Percentiles rank a stretch among this genome's conserved stretches.
phyloP scores from a whole-genome alignment of 1,140 invertebrate species.

The Sycobia sp. region DNA sequence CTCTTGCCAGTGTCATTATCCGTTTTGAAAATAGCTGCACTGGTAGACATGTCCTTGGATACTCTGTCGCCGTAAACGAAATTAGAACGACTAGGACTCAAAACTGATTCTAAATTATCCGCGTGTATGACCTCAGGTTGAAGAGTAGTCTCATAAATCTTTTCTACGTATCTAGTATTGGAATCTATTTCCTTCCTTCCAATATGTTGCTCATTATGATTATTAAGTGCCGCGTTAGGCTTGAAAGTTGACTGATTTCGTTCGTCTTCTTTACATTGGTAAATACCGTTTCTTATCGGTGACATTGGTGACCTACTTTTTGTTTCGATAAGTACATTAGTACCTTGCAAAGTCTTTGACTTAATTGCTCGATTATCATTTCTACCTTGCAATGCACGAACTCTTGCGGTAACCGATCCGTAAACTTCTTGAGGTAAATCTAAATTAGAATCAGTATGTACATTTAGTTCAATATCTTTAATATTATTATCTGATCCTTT shows the following conservation, averaged over 20 bases:
- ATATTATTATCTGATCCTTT: neutral
- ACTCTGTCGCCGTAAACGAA: constrained; percentile 45
- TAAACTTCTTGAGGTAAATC: constrained; percentile 21
- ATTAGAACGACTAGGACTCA: constrained; percentile 38
- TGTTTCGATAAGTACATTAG: constrained; percentile 25
- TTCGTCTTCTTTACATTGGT: constrained; percentile 38
- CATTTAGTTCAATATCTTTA: neutral
- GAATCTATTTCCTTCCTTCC: constrained; percentile 12
- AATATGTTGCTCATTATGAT: constrained; percentile 34
- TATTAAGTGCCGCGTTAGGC: constrained; percentile 25
- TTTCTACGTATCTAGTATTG: constrained; percentile 40
- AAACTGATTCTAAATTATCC: constrained; percentile 44
- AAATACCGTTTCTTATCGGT: constrained; percentile 20
- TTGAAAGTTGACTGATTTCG: constrained; percentile 10
- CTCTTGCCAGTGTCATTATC: constrained; percentile 28
- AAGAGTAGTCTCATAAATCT: constrained; percentile 47
- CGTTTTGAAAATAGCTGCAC: neutral
- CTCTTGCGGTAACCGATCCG: constrained; percentile 34
- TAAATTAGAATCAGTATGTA: neutral
- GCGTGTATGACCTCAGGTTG: constrained; percentile 48
- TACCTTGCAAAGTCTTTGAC: constrained; percentile 4
- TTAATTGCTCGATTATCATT: neutral
- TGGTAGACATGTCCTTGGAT: constrained; percentile 19
- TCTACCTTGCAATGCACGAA: constrained; percentile 36
- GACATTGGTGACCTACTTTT: constrained; percentile 15